Conservation (phyloP, 2,888 invertebrate species). For the Drosophila mettleri region DNA sequence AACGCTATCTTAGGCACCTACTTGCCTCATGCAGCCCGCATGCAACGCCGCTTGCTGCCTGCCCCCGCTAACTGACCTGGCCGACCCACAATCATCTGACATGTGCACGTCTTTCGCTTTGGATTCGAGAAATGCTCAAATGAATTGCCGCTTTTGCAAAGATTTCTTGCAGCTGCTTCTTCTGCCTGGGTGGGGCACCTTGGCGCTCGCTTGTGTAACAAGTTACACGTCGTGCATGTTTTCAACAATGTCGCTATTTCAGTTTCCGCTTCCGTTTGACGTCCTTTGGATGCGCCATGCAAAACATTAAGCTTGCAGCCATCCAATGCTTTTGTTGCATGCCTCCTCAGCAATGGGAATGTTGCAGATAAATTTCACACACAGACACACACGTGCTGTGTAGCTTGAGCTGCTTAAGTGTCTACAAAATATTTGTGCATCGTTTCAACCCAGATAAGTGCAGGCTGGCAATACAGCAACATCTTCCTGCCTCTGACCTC, state of each 20-base stretch:
- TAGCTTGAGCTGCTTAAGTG: conserved; percentile 63
- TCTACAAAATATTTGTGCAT: conserved; percentile 68
- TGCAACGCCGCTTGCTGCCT: not conserved
- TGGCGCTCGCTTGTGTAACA: conserved; percentile 61
- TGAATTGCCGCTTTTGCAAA: conserved; percentile 78
- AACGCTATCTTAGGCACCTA: conserved; percentile 49
- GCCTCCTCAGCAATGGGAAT: conserved; percentile 32
- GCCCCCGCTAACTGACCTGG: not conserved
- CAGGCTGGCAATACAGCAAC: conserved; percentile 32
- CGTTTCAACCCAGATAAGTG: conserved; percentile 57
- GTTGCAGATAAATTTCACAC: conserved; percentile 58
- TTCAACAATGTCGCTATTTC: conserved; percentile 74
- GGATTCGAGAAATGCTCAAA: conserved; percentile 71
- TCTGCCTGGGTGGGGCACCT: conserved; percentile 31
- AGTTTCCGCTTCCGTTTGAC: conserved; percentile 59
- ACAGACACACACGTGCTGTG: conserved; percentile 16
- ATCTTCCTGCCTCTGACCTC: not conserved
- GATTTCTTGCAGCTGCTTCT: conserved; percentile 67
- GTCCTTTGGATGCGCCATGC: conserved; percentile 59
- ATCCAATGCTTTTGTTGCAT: conserved; percentile 26
- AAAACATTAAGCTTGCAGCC: conserved; percentile 51
- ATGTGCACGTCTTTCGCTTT: conserved; percentile 71
- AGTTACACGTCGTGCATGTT: conserved; percentile 80
- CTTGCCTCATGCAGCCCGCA: conserved; percentile 14
- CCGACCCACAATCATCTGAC: conserved; percentile 61